These are phyloP conservation scores for Hypotaenidia okinawae DNA, from an alignment of 2,797 vertebrate genomes.

Conservation along the genomic window DNA sequence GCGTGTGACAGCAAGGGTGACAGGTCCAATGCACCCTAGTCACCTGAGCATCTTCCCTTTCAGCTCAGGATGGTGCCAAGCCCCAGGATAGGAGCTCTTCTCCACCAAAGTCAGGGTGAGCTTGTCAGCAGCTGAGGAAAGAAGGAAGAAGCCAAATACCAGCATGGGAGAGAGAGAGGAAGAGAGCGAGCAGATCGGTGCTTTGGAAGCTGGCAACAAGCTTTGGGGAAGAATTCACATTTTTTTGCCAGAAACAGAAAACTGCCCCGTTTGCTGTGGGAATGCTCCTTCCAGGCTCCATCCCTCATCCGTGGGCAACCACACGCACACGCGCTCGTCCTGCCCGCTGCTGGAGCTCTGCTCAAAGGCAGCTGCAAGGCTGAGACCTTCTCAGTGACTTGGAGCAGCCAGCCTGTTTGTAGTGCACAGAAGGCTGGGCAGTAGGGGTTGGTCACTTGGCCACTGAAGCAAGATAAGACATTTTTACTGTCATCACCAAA, in stretches of 20 bases:
- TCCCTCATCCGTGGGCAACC: neutral
- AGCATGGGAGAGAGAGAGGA: neutral
- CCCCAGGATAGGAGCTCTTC: neutral
- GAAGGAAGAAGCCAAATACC: slow-evolving; percentile 27
- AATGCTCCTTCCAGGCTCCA: neutral
- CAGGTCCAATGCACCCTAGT: neutral
- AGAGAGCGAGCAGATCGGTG: neutral
- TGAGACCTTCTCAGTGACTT: neutral
- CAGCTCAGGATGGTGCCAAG: neutral
- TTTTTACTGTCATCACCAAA: neutral
- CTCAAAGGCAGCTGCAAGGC: neutral
- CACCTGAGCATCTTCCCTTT: neutral
- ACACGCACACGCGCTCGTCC: neutral
- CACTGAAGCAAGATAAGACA: neutral
- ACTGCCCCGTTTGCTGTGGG: neutral
- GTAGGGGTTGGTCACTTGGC: slow-evolving; percentile 8
- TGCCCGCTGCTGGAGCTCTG: neutral
- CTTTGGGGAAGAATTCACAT: neutral
- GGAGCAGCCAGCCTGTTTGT: neutral
- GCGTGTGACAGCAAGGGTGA: neutral
- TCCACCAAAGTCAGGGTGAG: neutral
- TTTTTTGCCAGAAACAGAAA: slow-evolving; percentile 36
- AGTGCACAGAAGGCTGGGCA: slow-evolving; percentile 27
- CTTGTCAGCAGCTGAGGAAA: neutral
- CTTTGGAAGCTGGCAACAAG: slow-evolving; percentile 25